A percentile compares a stretch with the other conserved stretches of the same genome.
These are phyloP conservation scores for Teinopalpus imperialis DNA, from an alignment of 2,888 invertebrate species.

Conservation along the genomic window DNA sequence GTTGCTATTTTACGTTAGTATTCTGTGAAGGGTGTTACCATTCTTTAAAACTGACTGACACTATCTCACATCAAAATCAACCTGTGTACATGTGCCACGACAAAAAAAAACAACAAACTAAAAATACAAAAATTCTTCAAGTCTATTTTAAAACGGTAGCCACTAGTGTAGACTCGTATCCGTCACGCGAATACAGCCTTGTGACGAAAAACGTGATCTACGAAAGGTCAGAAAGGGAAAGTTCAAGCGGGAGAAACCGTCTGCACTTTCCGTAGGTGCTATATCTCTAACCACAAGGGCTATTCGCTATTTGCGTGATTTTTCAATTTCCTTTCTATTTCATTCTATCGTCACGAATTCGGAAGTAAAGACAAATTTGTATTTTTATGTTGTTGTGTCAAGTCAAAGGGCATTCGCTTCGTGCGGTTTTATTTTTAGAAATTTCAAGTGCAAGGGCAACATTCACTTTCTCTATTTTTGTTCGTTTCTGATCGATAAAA, in stretches of 20 bases:
- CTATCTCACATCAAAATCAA: too few relatives aligned
- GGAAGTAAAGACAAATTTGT: background rate
- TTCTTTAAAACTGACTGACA: too few relatives aligned
- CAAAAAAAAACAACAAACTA: too few relatives aligned
- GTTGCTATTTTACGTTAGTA: too few relatives aligned
- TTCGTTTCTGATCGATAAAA: too few relatives aligned
- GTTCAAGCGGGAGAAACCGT: constrained; percentile 22
- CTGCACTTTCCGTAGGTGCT: constrained; percentile 14
- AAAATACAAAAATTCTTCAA: too few relatives aligned
- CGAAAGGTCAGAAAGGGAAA: constrained; percentile 23
- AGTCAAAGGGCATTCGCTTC: background rate
- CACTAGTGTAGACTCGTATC: background rate
- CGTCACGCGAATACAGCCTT: constrained; percentile 8
- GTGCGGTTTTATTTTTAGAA: background rate
- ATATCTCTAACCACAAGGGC: constrained; percentile 19
- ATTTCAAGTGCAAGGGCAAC: background rate
- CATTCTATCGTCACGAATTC: constrained; percentile 9
- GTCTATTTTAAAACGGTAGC: background rate
- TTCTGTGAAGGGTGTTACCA: too few relatives aligned
- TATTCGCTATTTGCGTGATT: constrained; percentile 6
- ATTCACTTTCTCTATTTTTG: background rate
- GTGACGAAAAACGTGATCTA: constrained; percentile 21
- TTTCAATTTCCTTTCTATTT: constrained; percentile 15
- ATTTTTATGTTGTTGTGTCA: background rate
- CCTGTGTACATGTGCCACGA: too few relatives aligned